Evolutionary conservation across 2,797 vertebrate species (phyloP).

Genomic region (Poliocrania exsul): DNA sequence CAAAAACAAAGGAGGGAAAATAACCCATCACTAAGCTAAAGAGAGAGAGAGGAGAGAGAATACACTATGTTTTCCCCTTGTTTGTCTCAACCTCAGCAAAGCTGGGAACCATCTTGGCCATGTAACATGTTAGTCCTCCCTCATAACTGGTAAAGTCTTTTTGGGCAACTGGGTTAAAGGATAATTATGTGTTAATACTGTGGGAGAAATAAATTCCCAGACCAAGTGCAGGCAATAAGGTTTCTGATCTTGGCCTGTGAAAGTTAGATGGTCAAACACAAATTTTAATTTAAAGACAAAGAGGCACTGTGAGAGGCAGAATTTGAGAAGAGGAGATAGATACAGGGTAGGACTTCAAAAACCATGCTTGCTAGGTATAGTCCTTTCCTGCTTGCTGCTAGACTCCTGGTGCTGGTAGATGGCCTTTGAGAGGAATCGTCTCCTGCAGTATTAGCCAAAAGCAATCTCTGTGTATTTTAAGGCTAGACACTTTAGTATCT

Average conservation of each 20-base stretch:
- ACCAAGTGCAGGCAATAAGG: neutral
- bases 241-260: neutral
- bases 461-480: neutral
- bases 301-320: neutral
- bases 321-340: neutral
- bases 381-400: neutral
- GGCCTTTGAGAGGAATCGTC: neutral
- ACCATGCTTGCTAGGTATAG: neutral
- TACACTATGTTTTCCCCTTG: rapidly evolving
- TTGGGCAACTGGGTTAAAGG: neutral
- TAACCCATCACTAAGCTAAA: neutral
- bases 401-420: neutral
- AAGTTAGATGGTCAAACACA: neutral
- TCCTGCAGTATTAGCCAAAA: neutral
- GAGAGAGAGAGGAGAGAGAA: neutral
- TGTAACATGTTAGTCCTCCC: rapidly evolving
- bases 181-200: neutral
- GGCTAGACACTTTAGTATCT: neutral
- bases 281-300: neutral
- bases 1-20: neutral
- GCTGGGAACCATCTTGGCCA: neutral
- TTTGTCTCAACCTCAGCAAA: neutral
- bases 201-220: neutral
- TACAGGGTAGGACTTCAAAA: neutral
- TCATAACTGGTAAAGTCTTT: neutral